phyloP scores from a whole-genome alignment of 2,797 vertebrate species.

The Neostethus bicornis region DNA sequence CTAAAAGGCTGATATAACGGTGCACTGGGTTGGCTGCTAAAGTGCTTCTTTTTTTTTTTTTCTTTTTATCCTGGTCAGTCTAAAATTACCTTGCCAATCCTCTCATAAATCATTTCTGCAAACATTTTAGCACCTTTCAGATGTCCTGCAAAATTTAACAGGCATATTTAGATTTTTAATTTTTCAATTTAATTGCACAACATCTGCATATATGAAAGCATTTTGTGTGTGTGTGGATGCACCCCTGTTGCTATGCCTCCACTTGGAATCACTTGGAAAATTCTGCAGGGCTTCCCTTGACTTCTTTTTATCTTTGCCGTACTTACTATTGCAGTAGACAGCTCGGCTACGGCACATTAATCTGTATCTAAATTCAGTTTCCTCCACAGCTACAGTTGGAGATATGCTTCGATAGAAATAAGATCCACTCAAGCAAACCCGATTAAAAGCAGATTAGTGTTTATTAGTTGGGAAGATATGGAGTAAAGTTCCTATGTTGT shows the following conservation, averaged over 20 bases:
- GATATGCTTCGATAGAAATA: slow-evolving; percentile 20
- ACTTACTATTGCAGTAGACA: slow-evolving; percentile 22
- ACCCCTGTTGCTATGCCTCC: slow-evolving; percentile 20
- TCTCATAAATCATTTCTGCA: slow-evolving; percentile 39
- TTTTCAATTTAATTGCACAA: slow-evolving; percentile 34
- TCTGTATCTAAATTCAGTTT: slow-evolving; percentile 22
- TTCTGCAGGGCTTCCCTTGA: slow-evolving; percentile 47
- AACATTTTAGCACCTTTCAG: slow-evolving; percentile 29
- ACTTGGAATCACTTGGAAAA: slow-evolving; percentile 26
- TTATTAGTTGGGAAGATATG: slow-evolving; percentile 10
- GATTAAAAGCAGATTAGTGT: neutral
- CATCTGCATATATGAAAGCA: slow-evolving; percentile 13
- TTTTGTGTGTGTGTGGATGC: slow-evolving; percentile 14
- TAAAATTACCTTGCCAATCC: slow-evolving; percentile 40
- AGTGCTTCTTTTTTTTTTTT: too few species aligned
- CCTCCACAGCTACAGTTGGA: slow-evolving; percentile 25
- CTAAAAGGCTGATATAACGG: slow-evolving; percentile 42
- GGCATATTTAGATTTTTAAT: slow-evolving; percentile 22
- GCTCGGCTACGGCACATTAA: slow-evolving; percentile 37
- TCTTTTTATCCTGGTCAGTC: slow-evolving; percentile 28
- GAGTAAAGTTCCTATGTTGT: slow-evolving; percentile 7
- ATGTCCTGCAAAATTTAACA: slow-evolving; percentile 12
- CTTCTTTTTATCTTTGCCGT: slow-evolving; percentile 45
- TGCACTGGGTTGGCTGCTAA: slow-evolving; percentile 48
- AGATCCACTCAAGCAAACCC: slow-evolving; percentile 18